Evolutionary conservation across 2,113 vertebrate genomes (phyloP), one percentile per base, ranked within the genome.

Genomic region (Myotis davidii): DNA sequence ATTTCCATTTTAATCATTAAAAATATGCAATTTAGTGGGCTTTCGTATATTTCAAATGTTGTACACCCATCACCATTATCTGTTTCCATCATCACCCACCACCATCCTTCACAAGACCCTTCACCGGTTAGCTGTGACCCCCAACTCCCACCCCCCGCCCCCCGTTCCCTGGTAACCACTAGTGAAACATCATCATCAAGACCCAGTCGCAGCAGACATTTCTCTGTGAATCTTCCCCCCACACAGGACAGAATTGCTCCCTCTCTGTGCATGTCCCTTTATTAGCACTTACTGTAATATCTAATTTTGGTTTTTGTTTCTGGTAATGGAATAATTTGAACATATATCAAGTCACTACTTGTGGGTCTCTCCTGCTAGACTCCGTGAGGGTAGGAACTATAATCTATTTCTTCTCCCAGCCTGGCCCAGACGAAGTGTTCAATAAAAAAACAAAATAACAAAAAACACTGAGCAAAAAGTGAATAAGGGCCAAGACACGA

Each of bases 81-180:
- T 61, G 29, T 76, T 59, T 61, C 10, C 1, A 64, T 83, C 10
- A 76, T 52, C 7, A 17, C 34, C 21, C 4, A 11, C 45, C 25
- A 3, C 5, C 16, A 12, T 17, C 2, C 12, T 54, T 72, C 29
- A 1, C n/a, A 13, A 74, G 56, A 17, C 2, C 32, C 29, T 37
- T 48, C 11, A n/a, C 1, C 20, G 54, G 0, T 20, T 17, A 72
- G 18, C 17, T 39, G 14, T 12, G 6, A 1, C 37, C 81, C 42
- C 56, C 5, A 8, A 3, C 4, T 6, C 4, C 6, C 16, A 4
- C 42, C 16, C 6, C 2, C 56, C 0, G 0, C 8, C 18, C n/a
- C 6, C 16, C 0, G 0, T 8, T 3, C 42, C 13, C 12, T 12
- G 29, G n/a, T 32, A 50, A 52, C 69, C 37, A 7, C 48, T 25